Evolutionary conservation across 2,888 invertebrate genomes (phyloP), one percentile per base, ranked within the genome.

Genomic region (Troides oblongomaculatus): DNA sequence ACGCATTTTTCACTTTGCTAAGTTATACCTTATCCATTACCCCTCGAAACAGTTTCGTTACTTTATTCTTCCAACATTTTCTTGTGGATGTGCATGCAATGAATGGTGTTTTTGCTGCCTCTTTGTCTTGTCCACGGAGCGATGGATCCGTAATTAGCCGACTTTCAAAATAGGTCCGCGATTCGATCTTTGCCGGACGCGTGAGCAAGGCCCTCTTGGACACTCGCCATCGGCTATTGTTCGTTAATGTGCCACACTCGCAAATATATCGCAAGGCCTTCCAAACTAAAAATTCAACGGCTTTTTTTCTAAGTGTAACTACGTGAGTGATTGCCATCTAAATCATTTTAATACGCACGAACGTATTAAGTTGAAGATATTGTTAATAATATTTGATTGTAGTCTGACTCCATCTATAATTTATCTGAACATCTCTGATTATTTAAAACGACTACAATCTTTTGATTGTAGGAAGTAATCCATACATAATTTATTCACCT

Each of bases 71-170:
- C 59, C 58, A 67, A 72, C 64, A 70, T 71, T 70, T 72, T 74
- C 73, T 71, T 71, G 60, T 63, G 68, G 62, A 75, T 76, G 75
- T 75, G 76, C 74, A 75, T 75, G 75, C 75, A 72, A 73, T 73
- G 71, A 72, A 71, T 71, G 69, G 66, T 62, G 69, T 66, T 68
- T 71, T 61, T 68, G 71, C 72, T 71, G 70, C 65, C 72, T 72
- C 73, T 71, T 74, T 75, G 75, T 74, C 70, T 67, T 66, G 64
- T 68, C 68, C 69, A 71, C 71, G 72, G 53, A 43, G 70, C 66
- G 66, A 71, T 71, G 71, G 67, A 64, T 68, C 56, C 63, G 70
- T 72, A 70, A 69, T 68, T 70, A 70, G 72, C 62, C 71, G 74
- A 71, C 69, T 71, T 71, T 73, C 69, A 73, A 74, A 72, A 73